A percentile compares a stretch with the other conserved stretches of the same genome.
Conservation (phyloP, 2,888 invertebrate species). For the Abscondita cerata region DNA sequence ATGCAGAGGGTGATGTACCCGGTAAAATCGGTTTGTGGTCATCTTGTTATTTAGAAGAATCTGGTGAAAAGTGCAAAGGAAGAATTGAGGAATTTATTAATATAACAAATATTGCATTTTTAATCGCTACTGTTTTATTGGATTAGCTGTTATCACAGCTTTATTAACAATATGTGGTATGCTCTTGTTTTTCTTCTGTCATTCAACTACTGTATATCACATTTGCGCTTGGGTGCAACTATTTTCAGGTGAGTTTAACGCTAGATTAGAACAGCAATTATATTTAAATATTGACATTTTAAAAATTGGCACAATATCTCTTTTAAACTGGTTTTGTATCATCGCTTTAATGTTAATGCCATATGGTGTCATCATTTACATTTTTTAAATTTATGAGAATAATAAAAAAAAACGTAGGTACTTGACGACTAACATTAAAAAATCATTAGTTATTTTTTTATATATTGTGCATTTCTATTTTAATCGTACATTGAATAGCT, state of each 20-base stretch:
- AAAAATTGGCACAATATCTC: background rate
- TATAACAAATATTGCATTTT: slow-evolving; percentile 83
- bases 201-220: slow-evolving; percentile 90
- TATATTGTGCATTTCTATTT: too few relatives aligned
- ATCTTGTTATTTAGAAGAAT: slow-evolving; percentile 80
- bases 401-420: too few relatives aligned
- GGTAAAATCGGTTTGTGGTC: slow-evolving; percentile 95
- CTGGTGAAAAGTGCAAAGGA: slow-evolving; percentile 83
- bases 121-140: slow-evolving; percentile 88
- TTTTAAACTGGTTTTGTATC: background rate
- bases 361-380: too few relatives aligned
- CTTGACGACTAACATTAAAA: too few relatives aligned
- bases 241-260: slow-evolving; percentile 82
- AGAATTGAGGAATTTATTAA: slow-evolving; percentile 79
- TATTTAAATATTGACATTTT: background rate
- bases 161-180: slow-evolving; percentile 87
- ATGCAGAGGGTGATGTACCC: slow-evolving; percentile 82
- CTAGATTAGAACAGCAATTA: background rate
- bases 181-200: slow-evolving; percentile 92
- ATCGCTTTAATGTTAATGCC: too few relatives aligned
- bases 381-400: too few relatives aligned
- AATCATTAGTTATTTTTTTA: too few relatives aligned
- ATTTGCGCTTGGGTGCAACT: slow-evolving; percentile 96
- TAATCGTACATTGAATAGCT: background rate
- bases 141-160: slow-evolving; percentile 83